Base-by-base conservation (phyloP, 2,888 invertebrate genomes). In the Ecliptopera silaceata region DNA sequence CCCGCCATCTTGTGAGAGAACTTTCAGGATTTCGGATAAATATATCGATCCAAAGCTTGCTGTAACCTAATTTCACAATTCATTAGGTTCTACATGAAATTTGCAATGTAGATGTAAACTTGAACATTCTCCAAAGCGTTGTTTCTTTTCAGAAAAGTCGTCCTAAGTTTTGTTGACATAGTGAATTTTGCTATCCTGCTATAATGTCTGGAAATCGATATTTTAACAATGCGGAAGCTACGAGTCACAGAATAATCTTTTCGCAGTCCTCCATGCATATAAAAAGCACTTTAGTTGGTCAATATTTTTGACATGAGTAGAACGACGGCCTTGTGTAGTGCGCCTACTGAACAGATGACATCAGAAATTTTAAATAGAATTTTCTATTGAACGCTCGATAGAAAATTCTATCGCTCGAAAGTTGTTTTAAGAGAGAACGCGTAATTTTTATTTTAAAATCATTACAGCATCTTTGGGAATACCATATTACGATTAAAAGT, bases 1-100 rank as follows among this genome's bases (percentile, higher is more conserved):
- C 86, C 84, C 89, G 90, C 90, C 90, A 90, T 90, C 85, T 89
- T 91, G 89, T 88, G 74, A 69, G 74, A 74, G 84, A 86, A 86
- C 86, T 88, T 89, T 84, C 83, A 87, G 88, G 84, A 84, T 85
- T 86, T 83, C 69, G 79, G 84, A 80, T 80, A 86, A 80, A 86
- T 87, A 85, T 88, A 89, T 89, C 84, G 89, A 88, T 89, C 87
- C 80, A 76, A 81, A 84, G 82, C 80, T 82, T 72, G 66, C 70
- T 73, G 82, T 84, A 86, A 86, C 86, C 84, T 66, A 82, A 83
- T 85, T 88, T 72, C 66, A 54, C 64, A 62, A 55, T 41, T 54
- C 42, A 53, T 36, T 46, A 34, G 15, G 45, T 53, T 55, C 57
- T 41, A 29, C 50, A 53, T 52, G 13, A 54, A 58, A 8, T 45